A percentile compares a stretch with the other conserved stretches of the same genome.
phyloP scores from a whole-genome alignment of 1,140 invertebrate genomes.

The Drosophila malerkotliana region DNA sequence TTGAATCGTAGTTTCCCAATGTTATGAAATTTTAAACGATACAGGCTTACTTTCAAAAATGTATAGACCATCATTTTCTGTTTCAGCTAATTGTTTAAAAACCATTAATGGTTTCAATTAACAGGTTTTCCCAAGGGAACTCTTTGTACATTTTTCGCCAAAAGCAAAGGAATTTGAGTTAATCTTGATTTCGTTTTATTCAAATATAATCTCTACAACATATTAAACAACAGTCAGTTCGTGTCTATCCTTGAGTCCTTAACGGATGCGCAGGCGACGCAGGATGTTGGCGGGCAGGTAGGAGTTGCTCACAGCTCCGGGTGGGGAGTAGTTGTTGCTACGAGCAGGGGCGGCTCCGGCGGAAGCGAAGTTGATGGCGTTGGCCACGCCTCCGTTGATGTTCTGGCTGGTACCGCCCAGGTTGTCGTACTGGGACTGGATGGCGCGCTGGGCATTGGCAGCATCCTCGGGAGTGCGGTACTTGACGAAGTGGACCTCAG shows the following conservation, averaged over 20 bases:
- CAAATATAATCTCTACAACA: slow-evolving; percentile 52
- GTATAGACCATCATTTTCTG: not conserved
- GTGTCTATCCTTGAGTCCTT: slow-evolving; percentile 25
- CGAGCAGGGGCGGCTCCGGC: slow-evolving; percentile 39
- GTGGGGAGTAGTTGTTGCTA: slow-evolving; percentile 28
- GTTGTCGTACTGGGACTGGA: slow-evolving; percentile 74
- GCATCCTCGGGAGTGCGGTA: slow-evolving; percentile 80
- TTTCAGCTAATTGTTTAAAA: not conserved
- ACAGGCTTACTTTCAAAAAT: not conserved
- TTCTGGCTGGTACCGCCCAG: slow-evolving; percentile 62
- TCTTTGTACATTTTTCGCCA: not conserved
- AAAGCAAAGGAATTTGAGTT: slow-evolving; percentile 26
- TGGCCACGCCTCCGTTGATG: slow-evolving; percentile 69
- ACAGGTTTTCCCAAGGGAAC: no score
- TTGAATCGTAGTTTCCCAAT: not conserved
- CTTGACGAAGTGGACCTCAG: slow-evolving; percentile 81
- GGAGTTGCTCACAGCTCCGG: slow-evolving; percentile 57
- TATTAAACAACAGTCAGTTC: slow-evolving; percentile 58
- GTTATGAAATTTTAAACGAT: not conserved
- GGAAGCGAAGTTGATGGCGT: slow-evolving; percentile 77
- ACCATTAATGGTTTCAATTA: not conserved
- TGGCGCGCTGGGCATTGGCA: slow-evolving; percentile 67
- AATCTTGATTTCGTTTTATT: slow-evolving; percentile 64
- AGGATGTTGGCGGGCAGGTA: slow-evolving; percentile 70
- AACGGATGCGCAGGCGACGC: slow-evolving; percentile 69